A percentile compares a stretch with the other conserved stretches of the same genome.
Evolutionary conservation across 2,797 vertebrate genomes (phyloP).

Genomic region (Adelosebastes latens): DNA sequence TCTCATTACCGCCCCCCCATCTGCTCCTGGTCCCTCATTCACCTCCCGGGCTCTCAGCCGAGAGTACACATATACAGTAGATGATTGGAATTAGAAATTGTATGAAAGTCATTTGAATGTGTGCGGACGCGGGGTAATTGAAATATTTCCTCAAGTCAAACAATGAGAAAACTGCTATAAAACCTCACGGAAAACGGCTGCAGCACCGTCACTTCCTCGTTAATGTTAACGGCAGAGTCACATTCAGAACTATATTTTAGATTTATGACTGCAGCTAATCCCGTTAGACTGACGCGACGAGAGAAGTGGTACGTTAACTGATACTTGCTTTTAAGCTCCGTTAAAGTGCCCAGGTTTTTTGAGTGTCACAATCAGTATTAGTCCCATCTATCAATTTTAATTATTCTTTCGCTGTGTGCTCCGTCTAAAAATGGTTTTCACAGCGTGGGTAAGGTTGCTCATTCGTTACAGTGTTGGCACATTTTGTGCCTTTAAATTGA

Average conservation of each 20-base stretch:
- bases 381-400: slow-evolving; percentile 74
- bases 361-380: slow-evolving; percentile 64
- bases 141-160: slow-evolving; percentile 49
- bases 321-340: slow-evolving; percentile 58
- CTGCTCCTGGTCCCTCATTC: slow-evolving; percentile 66
- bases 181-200: slow-evolving; percentile 30
- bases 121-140: slow-evolving; percentile 30
- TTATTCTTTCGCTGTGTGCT: slow-evolving; percentile 57
- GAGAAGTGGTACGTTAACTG: slow-evolving; percentile 53
- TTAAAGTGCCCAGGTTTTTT: slow-evolving; percentile 50
- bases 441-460: slow-evolving; percentile 34
- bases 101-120: slow-evolving; percentile 38
- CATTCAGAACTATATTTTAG: slow-evolving; percentile 59
- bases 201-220: slow-evolving; percentile 39
- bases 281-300: slow-evolving; percentile 59
- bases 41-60: slow-evolving; percentile 51
- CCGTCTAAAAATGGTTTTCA: slow-evolving; percentile 52
- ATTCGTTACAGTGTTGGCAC: slow-evolving; percentile 53
- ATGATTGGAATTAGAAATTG: slow-evolving; percentile 62
- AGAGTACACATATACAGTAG: slow-evolving; percentile 39
- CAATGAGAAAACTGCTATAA: slow-evolving; percentile 12
- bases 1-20: slow-evolving; percentile 75
- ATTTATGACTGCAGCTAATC: slow-evolving; percentile 73
- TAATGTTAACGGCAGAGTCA: slow-evolving; percentile 54
- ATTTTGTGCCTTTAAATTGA: slow-evolving; percentile 57